Conservation (phyloP, 1,140 invertebrate species). For the Leptinotarsa texana region DNA sequence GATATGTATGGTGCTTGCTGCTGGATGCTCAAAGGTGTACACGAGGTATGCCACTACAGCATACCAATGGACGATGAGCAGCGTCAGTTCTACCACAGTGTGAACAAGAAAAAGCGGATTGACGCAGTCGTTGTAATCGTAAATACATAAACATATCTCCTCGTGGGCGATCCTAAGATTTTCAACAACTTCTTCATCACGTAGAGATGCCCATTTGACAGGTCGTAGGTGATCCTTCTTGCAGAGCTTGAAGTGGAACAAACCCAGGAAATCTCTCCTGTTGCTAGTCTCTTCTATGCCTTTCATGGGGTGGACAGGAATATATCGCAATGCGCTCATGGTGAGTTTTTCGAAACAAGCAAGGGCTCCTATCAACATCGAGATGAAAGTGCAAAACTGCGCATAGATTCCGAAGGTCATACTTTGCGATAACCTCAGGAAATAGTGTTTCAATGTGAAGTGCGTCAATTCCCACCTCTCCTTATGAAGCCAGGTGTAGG, state of each 20-base stretch:
- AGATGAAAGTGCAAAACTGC: constrained; percentile 35
- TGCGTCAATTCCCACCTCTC: constrained; percentile 37
- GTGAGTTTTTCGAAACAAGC: constrained; percentile 46
- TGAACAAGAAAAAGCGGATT: constrained; percentile 50
- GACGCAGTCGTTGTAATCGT: constrained; percentile 44
- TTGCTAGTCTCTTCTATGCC: constrained; percentile 44
- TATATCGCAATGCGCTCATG: constrained; percentile 39
- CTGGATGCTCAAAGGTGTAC: constrained; percentile 36
- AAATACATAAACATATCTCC: constrained; percentile 44
- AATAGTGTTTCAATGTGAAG: constrained; percentile 37
- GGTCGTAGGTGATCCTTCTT: constrained; percentile 35
- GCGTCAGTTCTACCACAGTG: constrained; percentile 44
- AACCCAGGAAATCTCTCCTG: constrained; percentile 39
- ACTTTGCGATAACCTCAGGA: constrained; percentile 40
- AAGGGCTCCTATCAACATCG: constrained; percentile 40
- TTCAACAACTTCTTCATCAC: constrained; percentile 41
- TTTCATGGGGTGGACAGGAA: constrained; percentile 44
- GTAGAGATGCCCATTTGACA: constrained; percentile 28
- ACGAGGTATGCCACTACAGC: constrained; percentile 47
- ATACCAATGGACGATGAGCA: constrained; percentile 50
- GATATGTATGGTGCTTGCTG: constrained; percentile 41
- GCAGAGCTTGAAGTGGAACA: constrained; percentile 44
- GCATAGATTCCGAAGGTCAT: constrained; percentile 42
- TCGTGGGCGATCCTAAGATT: constrained; percentile 46
- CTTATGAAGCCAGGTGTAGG: constrained; percentile 37